Conservation (phyloP, 1,140 invertebrate species). For the Lasioglossum albipes region DNA sequence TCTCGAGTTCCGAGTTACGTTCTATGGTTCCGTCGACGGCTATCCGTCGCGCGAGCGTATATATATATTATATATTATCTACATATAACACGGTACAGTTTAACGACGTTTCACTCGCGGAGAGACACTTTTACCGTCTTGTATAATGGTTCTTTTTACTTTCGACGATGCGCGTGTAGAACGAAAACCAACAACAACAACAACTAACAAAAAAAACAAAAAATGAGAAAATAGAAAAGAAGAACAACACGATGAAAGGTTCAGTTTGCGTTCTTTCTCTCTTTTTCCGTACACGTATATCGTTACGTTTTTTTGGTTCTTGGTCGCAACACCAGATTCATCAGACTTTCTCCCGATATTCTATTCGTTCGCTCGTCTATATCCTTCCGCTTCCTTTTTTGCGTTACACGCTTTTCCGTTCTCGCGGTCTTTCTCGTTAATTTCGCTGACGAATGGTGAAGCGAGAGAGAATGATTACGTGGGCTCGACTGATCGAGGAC, state of each 20-base stretch:
- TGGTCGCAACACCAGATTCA: no score
- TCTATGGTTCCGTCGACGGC: background rate
- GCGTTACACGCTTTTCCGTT: conserved; percentile 11
- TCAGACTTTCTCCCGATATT: background rate
- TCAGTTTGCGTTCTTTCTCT: background rate
- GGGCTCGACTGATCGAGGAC: background rate
- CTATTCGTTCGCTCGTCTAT: background rate
- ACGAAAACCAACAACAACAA: no score
- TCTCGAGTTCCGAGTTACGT: no score
- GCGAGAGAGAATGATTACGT: background rate
- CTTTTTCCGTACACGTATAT: background rate
- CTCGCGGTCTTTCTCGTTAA: background rate
- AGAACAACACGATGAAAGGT: background rate
- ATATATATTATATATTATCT: conserved; percentile 16
- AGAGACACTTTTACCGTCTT: no score
- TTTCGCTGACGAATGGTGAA: background rate
- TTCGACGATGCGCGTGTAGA: no score
- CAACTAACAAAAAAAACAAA: no score
- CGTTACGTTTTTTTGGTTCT: background rate
- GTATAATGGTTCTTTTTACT: conserved; percentile 11
- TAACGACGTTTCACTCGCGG: no score
- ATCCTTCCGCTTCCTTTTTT: conserved; percentile 14
- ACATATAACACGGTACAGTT: conserved; percentile 26
- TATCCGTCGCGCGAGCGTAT: conserved; percentile 31
- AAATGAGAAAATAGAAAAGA: no score